Evolutionary conservation across 2,113 vertebrate species (phyloP).

Genomic region (Etheostoma cragini): DNA sequence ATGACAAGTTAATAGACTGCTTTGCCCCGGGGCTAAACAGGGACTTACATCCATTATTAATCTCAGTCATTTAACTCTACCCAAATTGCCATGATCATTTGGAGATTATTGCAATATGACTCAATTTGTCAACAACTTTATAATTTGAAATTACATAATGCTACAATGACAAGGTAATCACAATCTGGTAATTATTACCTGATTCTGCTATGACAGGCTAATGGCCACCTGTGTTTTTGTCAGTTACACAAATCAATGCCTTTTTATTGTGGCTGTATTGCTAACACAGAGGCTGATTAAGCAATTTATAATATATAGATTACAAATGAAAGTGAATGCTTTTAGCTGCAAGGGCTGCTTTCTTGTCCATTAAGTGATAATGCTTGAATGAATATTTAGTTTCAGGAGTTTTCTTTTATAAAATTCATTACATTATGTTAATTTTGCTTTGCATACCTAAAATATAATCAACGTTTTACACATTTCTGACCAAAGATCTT

Average conservation of each 20-base stretch:
- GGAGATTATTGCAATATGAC: constrained; percentile 46
- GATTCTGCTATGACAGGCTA: constrained; percentile 49
- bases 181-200: constrained; percentile 57
- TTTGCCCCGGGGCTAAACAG: constrained; percentile 38
- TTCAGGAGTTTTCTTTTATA: not conserved
- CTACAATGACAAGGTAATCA: constrained; percentile 56
- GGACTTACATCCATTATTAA: constrained; percentile 53
- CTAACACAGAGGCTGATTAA: not conserved
- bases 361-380: not conserved
- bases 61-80: constrained; percentile 46
- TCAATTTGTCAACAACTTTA: constrained; percentile 62
- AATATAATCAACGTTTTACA: not conserved
- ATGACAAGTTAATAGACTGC: constrained; percentile 61
- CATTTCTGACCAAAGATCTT: not conserved
- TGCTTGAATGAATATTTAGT: not conserved
- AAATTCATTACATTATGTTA: not conserved
- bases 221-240: constrained; percentile 61
- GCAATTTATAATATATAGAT: constrained; percentile 5
- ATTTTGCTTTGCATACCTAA: not conserved
- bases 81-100: constrained; percentile 51
- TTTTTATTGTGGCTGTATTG: constrained; percentile 39
- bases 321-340: constrained; percentile 21
- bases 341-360: not conserved
- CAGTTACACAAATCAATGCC: constrained; percentile 63
- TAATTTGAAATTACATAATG: constrained; percentile 55